These are phyloP conservation scores for Pristiophorus japonicus DNA, from an alignment of 2,113 vertebrate species.

Conservation along the genomic window DNA sequence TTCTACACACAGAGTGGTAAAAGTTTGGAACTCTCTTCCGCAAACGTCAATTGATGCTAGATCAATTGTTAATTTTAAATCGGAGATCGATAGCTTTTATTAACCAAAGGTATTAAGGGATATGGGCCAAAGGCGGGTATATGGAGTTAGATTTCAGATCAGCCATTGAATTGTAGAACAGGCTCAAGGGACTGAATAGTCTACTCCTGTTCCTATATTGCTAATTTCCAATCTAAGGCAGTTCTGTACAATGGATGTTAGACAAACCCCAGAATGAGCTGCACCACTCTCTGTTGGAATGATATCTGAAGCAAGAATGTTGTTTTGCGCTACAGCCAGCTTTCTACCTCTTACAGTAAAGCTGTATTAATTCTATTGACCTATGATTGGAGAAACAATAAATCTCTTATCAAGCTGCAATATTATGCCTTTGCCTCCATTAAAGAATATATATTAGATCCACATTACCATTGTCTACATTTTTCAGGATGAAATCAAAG, in stretches of 20 bases:
- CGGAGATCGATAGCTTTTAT: too few relatives aligned
- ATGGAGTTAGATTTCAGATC: too few relatives aligned
- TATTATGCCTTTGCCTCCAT: not conserved
- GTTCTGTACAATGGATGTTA: not conserved
- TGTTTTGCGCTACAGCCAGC: not conserved
- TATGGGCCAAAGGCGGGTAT: too few relatives aligned
- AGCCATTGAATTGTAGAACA: too few relatives aligned
- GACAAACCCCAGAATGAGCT: not conserved
- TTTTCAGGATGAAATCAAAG: not conserved
- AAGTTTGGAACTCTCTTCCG: too few relatives aligned
- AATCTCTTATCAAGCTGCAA: not conserved
- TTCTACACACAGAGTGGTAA: too few relatives aligned
- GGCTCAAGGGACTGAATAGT: too few relatives aligned
- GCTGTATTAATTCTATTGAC: constrained; percentile 20
- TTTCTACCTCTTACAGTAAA: not conserved
- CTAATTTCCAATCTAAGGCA: not conserved
- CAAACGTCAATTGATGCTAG: too few relatives aligned
- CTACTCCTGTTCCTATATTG: too few relatives aligned
- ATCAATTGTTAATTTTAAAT: too few relatives aligned
- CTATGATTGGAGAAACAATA: constrained; percentile 11
- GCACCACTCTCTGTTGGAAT: not conserved
- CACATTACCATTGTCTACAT: not conserved
- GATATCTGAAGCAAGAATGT: not conserved
- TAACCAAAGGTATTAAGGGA: too few relatives aligned
- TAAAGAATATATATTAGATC: not conserved